Evolutionary conservation across 2,797 vertebrate genomes (phyloP).

Genomic region (Hephaestus fuliginosus): DNA sequence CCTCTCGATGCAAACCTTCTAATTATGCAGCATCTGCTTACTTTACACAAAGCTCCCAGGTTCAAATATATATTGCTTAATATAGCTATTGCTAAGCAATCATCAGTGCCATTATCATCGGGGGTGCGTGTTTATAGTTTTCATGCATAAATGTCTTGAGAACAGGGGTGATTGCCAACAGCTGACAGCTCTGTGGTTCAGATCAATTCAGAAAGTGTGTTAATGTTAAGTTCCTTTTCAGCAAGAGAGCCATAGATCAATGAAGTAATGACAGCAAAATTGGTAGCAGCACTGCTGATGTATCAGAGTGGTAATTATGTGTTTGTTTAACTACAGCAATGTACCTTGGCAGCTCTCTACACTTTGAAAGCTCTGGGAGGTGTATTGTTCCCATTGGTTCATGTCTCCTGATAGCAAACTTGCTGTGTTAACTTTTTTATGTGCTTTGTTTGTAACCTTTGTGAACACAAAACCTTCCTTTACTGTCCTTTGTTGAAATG

Average conservation of each 20-base stretch:
- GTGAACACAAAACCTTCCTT: not conserved
- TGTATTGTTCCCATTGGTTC: conserved; percentile 15
- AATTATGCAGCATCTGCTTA: conserved; percentile 23
- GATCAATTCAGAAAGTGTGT: conserved; percentile 19
- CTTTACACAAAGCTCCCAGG: conserved; percentile 4
- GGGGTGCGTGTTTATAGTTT: conserved; percentile 6
- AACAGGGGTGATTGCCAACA: conserved; percentile 17
- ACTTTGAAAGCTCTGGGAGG: not conserved
- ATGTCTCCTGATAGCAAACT: not conserved
- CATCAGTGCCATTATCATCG: conserved; percentile 12
- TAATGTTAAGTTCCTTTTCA: conserved; percentile 32
- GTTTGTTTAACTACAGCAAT: conserved; percentile 18
- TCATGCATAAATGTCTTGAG: conserved; percentile 15
- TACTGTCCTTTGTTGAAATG: not conserved
- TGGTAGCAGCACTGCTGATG: conserved; percentile 8
- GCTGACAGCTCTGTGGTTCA: not conserved
- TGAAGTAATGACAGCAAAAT: conserved; percentile 39
- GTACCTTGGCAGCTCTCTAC: not conserved
- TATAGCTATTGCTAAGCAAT: conserved; percentile 27
- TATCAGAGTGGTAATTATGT: conserved; percentile 22
- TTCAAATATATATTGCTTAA: conserved; percentile 26
- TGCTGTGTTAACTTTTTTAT: not conserved
- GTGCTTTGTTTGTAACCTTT: conserved; percentile 6
- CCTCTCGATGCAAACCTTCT: conserved; percentile 9
- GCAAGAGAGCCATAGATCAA: conserved; percentile 33